Percentiles rank a stretch among this genome's conserved stretches.
phyloP scores from a whole-genome alignment of 2,888 invertebrate genomes.

The Drosophila niveifrons region DNA sequence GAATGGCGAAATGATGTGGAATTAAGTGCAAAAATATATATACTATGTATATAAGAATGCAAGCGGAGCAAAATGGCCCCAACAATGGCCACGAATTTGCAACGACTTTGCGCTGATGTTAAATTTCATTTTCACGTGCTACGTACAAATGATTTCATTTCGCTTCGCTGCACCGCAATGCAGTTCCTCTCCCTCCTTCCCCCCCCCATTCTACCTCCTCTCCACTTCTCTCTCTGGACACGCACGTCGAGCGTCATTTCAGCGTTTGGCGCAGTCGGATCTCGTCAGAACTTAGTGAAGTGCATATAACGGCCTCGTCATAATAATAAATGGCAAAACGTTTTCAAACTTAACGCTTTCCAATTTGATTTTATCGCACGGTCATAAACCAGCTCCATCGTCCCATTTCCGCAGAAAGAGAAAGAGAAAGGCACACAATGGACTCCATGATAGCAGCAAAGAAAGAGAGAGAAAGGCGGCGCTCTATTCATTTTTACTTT shows the following conservation, averaged over 20 bases:
- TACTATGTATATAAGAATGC: slow-evolving; percentile 31
- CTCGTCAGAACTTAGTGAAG: slow-evolving; percentile 36
- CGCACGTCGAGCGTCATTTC: slow-evolving; percentile 33
- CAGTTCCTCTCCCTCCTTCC: neutral
- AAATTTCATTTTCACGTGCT: slow-evolving; percentile 62
- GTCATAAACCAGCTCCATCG: slow-evolving; percentile 48
- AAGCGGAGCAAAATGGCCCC: slow-evolving; percentile 46
- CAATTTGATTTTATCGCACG: slow-evolving; percentile 71
- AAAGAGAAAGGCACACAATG: slow-evolving; percentile 1
- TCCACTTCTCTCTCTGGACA: slow-evolving; percentile 2
- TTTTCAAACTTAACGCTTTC: slow-evolving; percentile 50
- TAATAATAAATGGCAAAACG: slow-evolving; percentile 64
- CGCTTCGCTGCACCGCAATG: slow-evolving; percentile 44
- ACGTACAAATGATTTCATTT: slow-evolving; percentile 64
- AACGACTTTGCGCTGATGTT: slow-evolving; percentile 45
- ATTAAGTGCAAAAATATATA: slow-evolving; percentile 49
- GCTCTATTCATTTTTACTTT: neutral
- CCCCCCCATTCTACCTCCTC: neutral
- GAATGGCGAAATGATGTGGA: slow-evolving; percentile 50
- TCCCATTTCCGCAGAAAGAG: neutral
- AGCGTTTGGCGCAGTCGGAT: slow-evolving; percentile 1
- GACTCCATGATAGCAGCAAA: slow-evolving; percentile 4
- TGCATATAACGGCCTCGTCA: slow-evolving; percentile 58
- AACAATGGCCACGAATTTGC: slow-evolving; percentile 36
- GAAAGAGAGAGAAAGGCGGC: too few relatives aligned